A percentile compares a stretch with the other conserved stretches of the same genome.
Conservation (phyloP, 2,888 invertebrate species). For the Thelaira solivaga region DNA sequence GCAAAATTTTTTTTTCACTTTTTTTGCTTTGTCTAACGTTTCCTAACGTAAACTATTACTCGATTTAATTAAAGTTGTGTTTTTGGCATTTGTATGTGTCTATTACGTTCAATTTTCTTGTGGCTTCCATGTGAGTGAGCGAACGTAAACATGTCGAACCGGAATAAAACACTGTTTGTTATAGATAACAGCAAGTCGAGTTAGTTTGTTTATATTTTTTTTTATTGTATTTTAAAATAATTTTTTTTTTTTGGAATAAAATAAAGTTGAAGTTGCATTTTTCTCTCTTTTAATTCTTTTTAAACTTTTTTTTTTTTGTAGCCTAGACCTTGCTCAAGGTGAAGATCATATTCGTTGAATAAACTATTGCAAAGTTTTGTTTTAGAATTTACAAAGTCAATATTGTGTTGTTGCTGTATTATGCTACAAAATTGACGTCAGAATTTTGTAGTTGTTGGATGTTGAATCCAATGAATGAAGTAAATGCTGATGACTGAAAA, state of each 20-base stretch:
- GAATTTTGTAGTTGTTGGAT: not conserved
- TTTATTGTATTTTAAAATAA: too few relatives aligned
- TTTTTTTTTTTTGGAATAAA: conserved; percentile 17
- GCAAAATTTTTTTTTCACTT: conserved; percentile 28
- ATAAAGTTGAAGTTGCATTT: conserved; percentile 19
- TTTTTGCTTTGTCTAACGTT: not conserved
- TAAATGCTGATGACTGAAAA: too few relatives aligned
- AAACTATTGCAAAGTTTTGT: not conserved
- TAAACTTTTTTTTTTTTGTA: conserved; percentile 23
- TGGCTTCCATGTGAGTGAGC: conserved; percentile 1
- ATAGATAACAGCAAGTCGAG: too few relatives aligned
- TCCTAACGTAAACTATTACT: conserved; percentile 16
- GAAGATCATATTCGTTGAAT: conserved; percentile 10
- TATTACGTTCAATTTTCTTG: conserved; percentile 3
- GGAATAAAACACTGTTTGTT: conserved; percentile 34
- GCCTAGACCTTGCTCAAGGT: conserved; percentile 60
- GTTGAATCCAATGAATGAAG: too few relatives aligned
- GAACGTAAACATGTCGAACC: conserved; percentile 17
- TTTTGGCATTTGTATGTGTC: conserved; percentile 8
- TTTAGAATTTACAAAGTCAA: conserved; percentile 17
- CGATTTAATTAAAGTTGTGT: not conserved
- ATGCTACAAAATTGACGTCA: not conserved
- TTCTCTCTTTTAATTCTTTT: conserved; percentile 26
- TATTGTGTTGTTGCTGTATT: not conserved
- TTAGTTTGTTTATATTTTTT: too few relatives aligned